These are phyloP conservation scores for Dichetophora obliterata DNA, from an alignment of 2,888 invertebrate genomes.

Conservation along the genomic window DNA sequence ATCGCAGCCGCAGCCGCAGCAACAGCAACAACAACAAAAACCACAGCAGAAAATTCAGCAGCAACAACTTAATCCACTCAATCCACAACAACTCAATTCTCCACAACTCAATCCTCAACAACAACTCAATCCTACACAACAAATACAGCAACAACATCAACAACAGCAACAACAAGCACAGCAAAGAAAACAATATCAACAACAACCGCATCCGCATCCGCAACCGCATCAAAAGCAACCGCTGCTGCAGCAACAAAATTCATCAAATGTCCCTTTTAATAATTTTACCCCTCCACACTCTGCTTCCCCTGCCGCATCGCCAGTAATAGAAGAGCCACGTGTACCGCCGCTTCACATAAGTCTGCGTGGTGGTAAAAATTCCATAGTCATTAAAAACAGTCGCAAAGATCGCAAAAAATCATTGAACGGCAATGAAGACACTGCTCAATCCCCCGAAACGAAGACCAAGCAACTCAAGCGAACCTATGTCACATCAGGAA, in stretches of 20 bases:
- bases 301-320: slow-evolving; percentile 25
- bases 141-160: slow-evolving; percentile 44
- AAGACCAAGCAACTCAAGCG: slow-evolving; percentile 63
- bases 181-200: slow-evolving; percentile 40
- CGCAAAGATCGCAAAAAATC: slow-evolving; percentile 78
- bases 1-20: slow-evolving; percentile 39
- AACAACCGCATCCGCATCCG: slow-evolving; percentile 46
- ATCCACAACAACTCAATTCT: slow-evolving; percentile 33
- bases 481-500: slow-evolving; percentile 35
- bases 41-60: slow-evolving; percentile 41
- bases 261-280: slow-evolving; percentile 41
- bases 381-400: slow-evolving; percentile 85
- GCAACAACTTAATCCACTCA: slow-evolving; percentile 42
- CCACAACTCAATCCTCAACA: slow-evolving; percentile 43
- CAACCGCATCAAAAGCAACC: slow-evolving; percentile 25
- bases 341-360: slow-evolving; percentile 93
- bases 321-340: slow-evolving; percentile 77
- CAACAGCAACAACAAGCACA: slow-evolving; percentile 41
- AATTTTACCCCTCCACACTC: slow-evolving; percentile 46
- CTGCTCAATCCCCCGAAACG: slow-evolving; percentile 62
- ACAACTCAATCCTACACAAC: slow-evolving; percentile 43
- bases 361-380: slow-evolving; percentile 79
- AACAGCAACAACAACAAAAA: slow-evolving; percentile 37
- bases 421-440: slow-evolving; percentile 58
- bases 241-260: slow-evolving; percentile 14